Percentiles rank a stretch among this genome's conserved stretches.
These are phyloP conservation scores for Zaprionus gabonicus DNA, from an alignment of 1,140 invertebrate genomes.

Conservation along the genomic window DNA sequence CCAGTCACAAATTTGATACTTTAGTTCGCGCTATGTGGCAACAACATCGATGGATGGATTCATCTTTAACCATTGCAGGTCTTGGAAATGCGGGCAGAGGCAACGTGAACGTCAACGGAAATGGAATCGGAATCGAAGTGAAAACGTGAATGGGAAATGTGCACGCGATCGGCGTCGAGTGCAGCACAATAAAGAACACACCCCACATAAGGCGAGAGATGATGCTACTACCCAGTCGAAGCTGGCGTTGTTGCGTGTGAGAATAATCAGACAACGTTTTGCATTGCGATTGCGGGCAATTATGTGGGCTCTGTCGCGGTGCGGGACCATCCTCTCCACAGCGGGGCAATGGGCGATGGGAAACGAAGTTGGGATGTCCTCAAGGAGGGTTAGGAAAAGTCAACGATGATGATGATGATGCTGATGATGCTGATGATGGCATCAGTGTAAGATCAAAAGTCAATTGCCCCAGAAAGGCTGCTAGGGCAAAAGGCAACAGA, in stretches of 20 bases:
- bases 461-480: conserved; percentile 41
- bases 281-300: conserved; percentile 70
- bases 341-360: not conserved
- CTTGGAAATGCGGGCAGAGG: conserved; percentile 69
- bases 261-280: conserved; percentile 71
- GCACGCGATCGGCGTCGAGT: conserved; percentile 67
- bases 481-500: conserved; percentile 11
- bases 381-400: conserved; percentile 42
- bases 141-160: conserved; percentile 47
- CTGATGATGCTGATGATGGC: conserved; percentile 51
- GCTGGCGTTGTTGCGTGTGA: conserved; percentile 55
- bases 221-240: conserved; percentile 42
- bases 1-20: conserved; percentile 74
- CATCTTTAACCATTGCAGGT: conserved; percentile 61
- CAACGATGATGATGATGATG: conserved; percentile 56
- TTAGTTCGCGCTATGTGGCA: conserved; percentile 60
- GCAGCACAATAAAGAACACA: conserved; percentile 49
- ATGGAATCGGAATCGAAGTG: conserved; percentile 51
- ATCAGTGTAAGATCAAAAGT: conserved; percentile 66
- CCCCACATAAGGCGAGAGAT: conserved; percentile 54
- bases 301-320: conserved; percentile 58
- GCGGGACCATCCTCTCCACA: conserved; percentile 17
- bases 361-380: conserved; percentile 26
- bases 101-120: conserved; percentile 43
- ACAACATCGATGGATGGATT: conserved; percentile 21